phyloP scores from a whole-genome alignment of 2,797 vertebrate species.

The Phrynocephalus guinanensis region DNA sequence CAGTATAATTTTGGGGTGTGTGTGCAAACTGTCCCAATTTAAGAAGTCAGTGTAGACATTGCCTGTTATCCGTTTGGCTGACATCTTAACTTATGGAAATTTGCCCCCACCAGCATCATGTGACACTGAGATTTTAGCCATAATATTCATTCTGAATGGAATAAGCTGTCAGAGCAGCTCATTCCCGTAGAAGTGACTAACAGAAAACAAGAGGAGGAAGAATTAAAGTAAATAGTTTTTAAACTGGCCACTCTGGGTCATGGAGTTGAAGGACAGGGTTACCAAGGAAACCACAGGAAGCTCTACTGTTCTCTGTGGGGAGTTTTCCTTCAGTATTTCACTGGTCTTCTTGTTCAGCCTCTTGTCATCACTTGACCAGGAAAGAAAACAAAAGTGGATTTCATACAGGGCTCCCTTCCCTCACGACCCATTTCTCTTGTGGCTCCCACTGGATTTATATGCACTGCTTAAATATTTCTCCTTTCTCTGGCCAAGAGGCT shows the following conservation, averaged over 20 bases:
- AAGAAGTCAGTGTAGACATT: too few relatives aligned
- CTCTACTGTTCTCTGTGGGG: neutral
- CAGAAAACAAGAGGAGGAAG: neutral
- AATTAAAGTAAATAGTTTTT: neutral
- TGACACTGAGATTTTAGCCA: neutral
- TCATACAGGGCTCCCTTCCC: neutral
- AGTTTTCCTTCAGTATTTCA: neutral
- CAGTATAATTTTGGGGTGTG: too few relatives aligned
- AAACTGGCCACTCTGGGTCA: neutral
- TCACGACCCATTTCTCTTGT: neutral
- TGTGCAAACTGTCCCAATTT: too few relatives aligned
- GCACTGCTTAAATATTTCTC: neutral
- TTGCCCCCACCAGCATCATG: neutral
- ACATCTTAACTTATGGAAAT: neutral
- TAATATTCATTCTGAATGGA: neutral
- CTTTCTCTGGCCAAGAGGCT: neutral
- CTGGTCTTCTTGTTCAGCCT: neutral
- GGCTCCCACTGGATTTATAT: neutral
- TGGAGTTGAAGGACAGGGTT: neutral
- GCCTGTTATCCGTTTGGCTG: neutral
- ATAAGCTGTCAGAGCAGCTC: neutral
- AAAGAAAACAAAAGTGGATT: neutral
- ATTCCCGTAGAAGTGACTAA: neutral
- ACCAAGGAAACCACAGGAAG: neutral
- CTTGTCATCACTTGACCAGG: neutral